Base-by-base conservation (phyloP, 2,888 invertebrate species). In the Lagria hirta region DNA sequence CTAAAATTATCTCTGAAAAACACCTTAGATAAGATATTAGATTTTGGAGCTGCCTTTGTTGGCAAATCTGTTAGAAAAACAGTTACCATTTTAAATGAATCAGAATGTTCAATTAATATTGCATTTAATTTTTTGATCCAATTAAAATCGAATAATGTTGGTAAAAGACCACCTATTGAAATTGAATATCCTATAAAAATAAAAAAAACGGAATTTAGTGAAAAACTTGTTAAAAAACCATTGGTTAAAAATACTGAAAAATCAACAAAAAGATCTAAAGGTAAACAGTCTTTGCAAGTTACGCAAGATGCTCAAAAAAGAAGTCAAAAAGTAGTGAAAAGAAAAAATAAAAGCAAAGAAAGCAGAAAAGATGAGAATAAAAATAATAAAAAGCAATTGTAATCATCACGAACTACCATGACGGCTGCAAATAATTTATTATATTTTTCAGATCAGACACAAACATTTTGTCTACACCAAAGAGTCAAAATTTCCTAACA, bases 11-110 rank as follows among this genome's bases (percentile, higher is more conserved):
- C 61, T 33, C 52, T 75, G 15, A 56, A 61, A 7, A 65, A 73
- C 44, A 54, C 64, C 1, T 54, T 55, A 3, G 69, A 76, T 41
- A 71, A 69, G 52, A 62, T 65, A 11, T 51, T 75, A 16, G 63
- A 74, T 52, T 62, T 76, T 13, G 74, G 74, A 2, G 42, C 59
- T 2, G 55, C 67, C 1, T 33, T 58, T 11, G 69, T 80, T 0
- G 79, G 79, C 1, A 74, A 77, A 45, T 73, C 69, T 21, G 71
- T 73, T 8, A 67, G 73, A 8, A 76, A 75, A 35, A 73, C 73
- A 37, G 73, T 83, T 33, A 73, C 75, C 47, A 76, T 82, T n/a
- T 69, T 78, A 57, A 83, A 83, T 55, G 73, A 76, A 41, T 77
- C 78, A 41, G 73, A 75, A 54, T 74, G 76, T 22, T 58, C 75